Evolutionary conservation across 2,113 vertebrate species (phyloP).

Genomic region (Oxygymnocypris stewartii): DNA sequence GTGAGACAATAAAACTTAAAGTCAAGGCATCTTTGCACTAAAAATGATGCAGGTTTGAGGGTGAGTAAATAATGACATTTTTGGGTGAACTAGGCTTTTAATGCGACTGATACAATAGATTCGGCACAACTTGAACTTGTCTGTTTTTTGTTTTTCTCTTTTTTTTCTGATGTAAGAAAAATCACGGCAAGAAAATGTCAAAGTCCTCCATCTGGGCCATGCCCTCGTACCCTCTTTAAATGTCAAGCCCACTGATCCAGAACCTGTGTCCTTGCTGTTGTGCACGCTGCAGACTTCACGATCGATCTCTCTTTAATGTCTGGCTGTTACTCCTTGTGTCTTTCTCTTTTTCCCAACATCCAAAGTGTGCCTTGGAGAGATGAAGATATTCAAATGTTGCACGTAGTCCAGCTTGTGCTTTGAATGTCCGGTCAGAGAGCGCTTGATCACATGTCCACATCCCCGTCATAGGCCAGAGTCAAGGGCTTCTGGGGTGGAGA

Average conservation of each 20-base stretch:
- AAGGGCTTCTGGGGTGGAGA: conserved; percentile 92
- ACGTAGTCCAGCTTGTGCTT: conserved; percentile 36
- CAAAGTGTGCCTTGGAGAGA: conserved; percentile 13
- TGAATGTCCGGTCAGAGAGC: conserved; percentile 51
- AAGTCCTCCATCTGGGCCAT: conserved; percentile 41
- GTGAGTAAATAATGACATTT: not conserved
- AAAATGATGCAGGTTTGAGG: not conserved
- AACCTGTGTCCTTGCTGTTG: conserved; percentile 6
- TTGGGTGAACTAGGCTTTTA: conserved; percentile 13
- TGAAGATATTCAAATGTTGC: conserved; percentile 26
- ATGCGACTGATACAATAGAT: not conserved
- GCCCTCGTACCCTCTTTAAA: conserved; percentile 36
- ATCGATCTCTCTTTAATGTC: not conserved
- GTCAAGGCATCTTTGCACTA: not conserved
- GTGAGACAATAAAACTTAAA: not conserved
- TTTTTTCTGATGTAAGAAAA: conserved; percentile 48
- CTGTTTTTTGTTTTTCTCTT: not conserved
- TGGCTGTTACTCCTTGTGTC: not conserved
- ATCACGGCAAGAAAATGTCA: conserved; percentile 49
- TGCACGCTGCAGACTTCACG: not conserved
- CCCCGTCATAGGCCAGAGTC: conserved; percentile 93
- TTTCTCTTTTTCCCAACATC: not conserved
- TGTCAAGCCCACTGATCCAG: conserved; percentile 44
- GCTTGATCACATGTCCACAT: conserved; percentile 89
- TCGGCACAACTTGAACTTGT: not conserved